A percentile compares a stretch with the other conserved stretches of the same genome.
Evolutionary conservation across 2,888 invertebrate species (phyloP).

Genomic region (Drosophila phalerata): DNA sequence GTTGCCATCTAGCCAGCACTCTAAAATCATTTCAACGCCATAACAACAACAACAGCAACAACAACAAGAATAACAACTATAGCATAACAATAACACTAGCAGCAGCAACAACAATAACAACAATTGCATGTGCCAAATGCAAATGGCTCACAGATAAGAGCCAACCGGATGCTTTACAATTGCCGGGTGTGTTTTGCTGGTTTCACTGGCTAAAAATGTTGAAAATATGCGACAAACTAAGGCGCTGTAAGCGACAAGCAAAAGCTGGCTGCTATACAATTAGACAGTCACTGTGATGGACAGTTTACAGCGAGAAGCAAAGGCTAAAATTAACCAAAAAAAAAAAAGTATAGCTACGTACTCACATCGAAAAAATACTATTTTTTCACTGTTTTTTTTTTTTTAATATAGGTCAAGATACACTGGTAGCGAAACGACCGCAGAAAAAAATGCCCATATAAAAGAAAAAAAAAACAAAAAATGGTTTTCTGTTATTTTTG

Average conservation of each 20-base stretch:
- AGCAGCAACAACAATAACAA: constrained; percentile 15
- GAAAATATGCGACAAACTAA: constrained; percentile 26
- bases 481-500: too few species aligned
- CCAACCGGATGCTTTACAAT: constrained; percentile 16
- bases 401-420: too few species aligned
- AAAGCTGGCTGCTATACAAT: constrained; percentile 13
- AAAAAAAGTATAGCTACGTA: background rate
- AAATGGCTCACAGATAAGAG: constrained; percentile 65
- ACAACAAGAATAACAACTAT: constrained; percentile 20
- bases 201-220: constrained; percentile 19
- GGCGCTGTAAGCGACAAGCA: background rate
- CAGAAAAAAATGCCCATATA: too few species aligned
- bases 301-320: background rate
- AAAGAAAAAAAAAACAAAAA: too few species aligned
- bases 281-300: background rate
- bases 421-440: too few species aligned
- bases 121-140: constrained; percentile 64
- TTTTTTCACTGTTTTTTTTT: too few species aligned
- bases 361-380: too few species aligned
- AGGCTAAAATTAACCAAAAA: background rate
- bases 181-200: background rate
- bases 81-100: constrained; percentile 12
- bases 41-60: constrained; percentile 31
- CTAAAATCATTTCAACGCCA: constrained; percentile 73
- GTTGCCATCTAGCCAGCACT: constrained; percentile 67